Conservation (phyloP, 1,140 invertebrate species). For the Meteorus sp. region DNA sequence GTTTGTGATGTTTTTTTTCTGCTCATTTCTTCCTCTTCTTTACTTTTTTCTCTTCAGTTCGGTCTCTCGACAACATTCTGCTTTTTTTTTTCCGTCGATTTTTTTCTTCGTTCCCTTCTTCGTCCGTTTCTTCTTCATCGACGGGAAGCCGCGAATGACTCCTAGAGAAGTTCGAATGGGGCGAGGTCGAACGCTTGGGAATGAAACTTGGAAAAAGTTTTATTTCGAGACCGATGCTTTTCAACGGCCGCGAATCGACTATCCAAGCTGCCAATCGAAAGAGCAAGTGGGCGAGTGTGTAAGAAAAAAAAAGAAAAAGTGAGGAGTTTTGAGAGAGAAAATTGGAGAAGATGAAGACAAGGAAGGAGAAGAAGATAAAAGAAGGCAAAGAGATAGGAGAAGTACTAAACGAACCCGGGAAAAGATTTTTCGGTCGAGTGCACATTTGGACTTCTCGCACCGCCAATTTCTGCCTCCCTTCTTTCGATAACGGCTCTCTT, state of each 20-base stretch:
- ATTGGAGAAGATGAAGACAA: too few relatives aligned
- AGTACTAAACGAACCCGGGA: neutral
- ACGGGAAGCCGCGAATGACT: slow-evolving; percentile 14
- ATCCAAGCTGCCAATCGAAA: neutral
- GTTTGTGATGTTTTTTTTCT: too few relatives aligned
- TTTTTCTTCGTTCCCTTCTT: too few relatives aligned
- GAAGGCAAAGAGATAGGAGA: neutral
- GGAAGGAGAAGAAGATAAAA: neutral
- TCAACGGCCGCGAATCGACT: slow-evolving; percentile 6
- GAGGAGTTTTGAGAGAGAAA: too few relatives aligned
- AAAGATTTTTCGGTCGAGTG: slow-evolving; percentile 10
- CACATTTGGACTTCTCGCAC: slow-evolving; percentile 7
- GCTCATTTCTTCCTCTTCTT: too few relatives aligned
- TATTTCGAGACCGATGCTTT: slow-evolving; percentile 2
- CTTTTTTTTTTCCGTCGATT: neutral
- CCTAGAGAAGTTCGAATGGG: neutral
- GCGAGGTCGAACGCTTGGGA: neutral
- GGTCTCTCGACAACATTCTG: neutral
- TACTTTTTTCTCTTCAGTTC: neutral
- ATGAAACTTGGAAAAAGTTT: slow-evolving; percentile 12
- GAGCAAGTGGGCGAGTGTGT: too few relatives aligned
- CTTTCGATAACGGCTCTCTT: neutral
- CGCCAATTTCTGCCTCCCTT: slow-evolving; percentile 2
- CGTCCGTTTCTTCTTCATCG: neutral
- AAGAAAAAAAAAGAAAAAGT: too few relatives aligned